A percentile compares a stretch with the other conserved stretches of the same genome.
Conservation (phyloP, 1,140 invertebrate species). For the Bombus consobrinus region DNA sequence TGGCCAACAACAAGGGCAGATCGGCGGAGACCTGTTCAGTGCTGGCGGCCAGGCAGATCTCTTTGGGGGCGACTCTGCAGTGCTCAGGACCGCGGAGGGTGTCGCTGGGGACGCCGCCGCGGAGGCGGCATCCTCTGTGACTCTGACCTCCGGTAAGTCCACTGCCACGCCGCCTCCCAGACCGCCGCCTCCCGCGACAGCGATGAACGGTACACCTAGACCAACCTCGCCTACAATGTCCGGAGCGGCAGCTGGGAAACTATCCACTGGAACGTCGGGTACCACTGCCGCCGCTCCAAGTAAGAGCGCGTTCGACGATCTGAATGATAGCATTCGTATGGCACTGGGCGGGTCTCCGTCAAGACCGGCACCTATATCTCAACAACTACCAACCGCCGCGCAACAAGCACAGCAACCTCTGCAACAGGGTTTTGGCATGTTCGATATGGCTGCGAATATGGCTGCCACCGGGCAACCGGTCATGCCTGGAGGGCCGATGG, state of each 20-base stretch:
- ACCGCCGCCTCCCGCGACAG: slow-evolving; percentile 82
- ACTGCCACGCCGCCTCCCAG: slow-evolving; percentile 82
- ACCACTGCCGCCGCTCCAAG: slow-evolving; percentile 73
- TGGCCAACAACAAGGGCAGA: slow-evolving; percentile 31
- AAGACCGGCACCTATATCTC: slow-evolving; percentile 77
- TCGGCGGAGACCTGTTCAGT: slow-evolving; percentile 80
- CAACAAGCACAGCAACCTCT: slow-evolving; percentile 76
- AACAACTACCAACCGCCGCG: slow-evolving; percentile 64
- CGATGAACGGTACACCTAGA: slow-evolving; percentile 80
- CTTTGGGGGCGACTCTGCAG: slow-evolving; percentile 80
- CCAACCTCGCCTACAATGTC: slow-evolving; percentile 76
- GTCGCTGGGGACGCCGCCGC: slow-evolving; percentile 68
- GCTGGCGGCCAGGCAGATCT: slow-evolving; percentile 80
- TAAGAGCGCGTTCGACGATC: slow-evolving; percentile 88
- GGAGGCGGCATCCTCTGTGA: slow-evolving; percentile 69
- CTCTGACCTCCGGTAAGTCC: slow-evolving; percentile 72
- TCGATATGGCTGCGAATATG: slow-evolving; percentile 65
- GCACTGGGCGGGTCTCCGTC: slow-evolving; percentile 87
- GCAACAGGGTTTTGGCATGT: slow-evolving; percentile 73
- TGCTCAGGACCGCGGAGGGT: slow-evolving; percentile 71
- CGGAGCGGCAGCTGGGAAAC: slow-evolving; percentile 73
- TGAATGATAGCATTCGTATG: slow-evolving; percentile 88
- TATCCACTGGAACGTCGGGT: slow-evolving; percentile 52
- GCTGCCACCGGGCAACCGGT: slow-evolving; percentile 65
- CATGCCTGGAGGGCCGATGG: slow-evolving; percentile 62